Evolutionary conservation across 2,888 invertebrate species (phyloP), one percentile per base, ranked within the genome.

Genomic region (Meiosimyza platycephala): DNA sequence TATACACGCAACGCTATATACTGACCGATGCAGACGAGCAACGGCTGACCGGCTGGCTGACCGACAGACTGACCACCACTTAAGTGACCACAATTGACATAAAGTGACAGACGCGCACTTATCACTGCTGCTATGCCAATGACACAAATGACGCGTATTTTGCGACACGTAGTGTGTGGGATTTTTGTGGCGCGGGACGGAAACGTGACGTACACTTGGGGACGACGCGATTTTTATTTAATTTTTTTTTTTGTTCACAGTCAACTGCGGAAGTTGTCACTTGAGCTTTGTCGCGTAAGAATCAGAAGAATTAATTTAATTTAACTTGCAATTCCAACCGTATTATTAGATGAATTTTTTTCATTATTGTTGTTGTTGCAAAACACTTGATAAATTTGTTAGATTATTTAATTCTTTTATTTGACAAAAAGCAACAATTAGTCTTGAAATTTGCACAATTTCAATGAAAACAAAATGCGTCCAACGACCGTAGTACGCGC

Each of bases 11-110:
- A 28, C 7, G 7, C 54, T n/a, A 28, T 2, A 4, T 28, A 28
- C 3, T 28, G 28, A 28, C 28, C 28, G 28, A 28, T 40, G 40
- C 40, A 40, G 9, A 40, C 40, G 28, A 40, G 40, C 4, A 40
- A 40, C 6, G 40, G 2, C 40, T 4, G 40, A 40, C 40, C 40
- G 40, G 40, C 16, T 47, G n/a, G 16, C 60, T 16, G 40, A 47
- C 62, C 15, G 40, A 62, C 62, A 22, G 60, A 28, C 48, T 16
- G 16, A 40, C 47, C 55, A 47, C 67, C 18, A 48, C 55, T 55
- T 67, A 67, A 67, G 55, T 67, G 40, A 40, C 67, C 67, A 67
- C 55, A 55, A 67, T 67, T 55, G 57, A 55, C 55, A 55, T 40
- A 40, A 66, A 52, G 54, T 40, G 66, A 12, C 52, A 33, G 28